Conservation (phyloP, 1,140 invertebrate species). For the Physella acuta region DNA sequence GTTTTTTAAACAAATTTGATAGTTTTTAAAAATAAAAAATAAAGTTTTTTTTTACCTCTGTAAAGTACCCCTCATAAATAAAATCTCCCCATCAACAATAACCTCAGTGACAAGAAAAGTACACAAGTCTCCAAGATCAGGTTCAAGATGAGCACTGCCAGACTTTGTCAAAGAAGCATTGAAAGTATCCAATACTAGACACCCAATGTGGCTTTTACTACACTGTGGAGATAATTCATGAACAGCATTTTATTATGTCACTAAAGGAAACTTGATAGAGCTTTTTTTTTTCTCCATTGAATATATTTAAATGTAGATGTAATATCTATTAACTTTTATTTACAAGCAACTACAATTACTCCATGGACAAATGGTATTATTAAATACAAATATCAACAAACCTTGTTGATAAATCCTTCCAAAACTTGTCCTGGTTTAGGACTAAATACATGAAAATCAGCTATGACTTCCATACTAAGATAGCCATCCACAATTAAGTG, state of each 20-base stretch:
- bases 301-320: no score
- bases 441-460: slow-evolving; percentile 19
- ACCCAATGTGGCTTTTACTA: slow-evolving; percentile 14
- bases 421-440: slow-evolving; percentile 1
- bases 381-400: not conserved
- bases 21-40: no score
- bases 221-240: not conserved
- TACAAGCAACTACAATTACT: no score
- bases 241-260: not conserved
- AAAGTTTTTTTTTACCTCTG: slow-evolving; percentile 13
- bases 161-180: slow-evolving; percentile 1
- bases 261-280: not conserved
- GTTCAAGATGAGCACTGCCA: not conserved
- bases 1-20: no score
- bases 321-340: no score
- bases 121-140: slow-evolving; percentile 4
- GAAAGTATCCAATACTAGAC: slow-evolving; percentile 16
- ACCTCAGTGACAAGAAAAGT: slow-evolving; percentile 9
- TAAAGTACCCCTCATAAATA: slow-evolving; percentile 10
- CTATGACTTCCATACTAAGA: slow-evolving; percentile 19
- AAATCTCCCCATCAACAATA: slow-evolving; percentile 17
- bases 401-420: slow-evolving; percentile 22
- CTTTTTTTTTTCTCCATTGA: no score
- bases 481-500: slow-evolving; percentile 21
- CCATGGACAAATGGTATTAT: no score